Base-by-base conservation (phyloP, 2,113 vertebrate genomes). In the Proteles cristata region DNA sequence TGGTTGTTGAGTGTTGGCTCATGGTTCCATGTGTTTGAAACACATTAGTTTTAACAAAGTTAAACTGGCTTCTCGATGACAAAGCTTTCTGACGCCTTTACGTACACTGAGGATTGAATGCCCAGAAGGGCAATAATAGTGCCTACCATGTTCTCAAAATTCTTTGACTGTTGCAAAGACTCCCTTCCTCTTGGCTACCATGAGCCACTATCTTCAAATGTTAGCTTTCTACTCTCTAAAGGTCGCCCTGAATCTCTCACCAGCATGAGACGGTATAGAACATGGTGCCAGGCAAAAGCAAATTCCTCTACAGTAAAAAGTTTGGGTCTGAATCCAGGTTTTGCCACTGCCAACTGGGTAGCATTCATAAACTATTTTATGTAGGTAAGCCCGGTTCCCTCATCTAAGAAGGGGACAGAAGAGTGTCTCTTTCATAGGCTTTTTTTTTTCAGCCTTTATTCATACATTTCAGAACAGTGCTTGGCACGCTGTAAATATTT, bases 31-130 rank as follows among this genome's bases (percentile, higher is more conserved):
- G 31, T n/a, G 43, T 73, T 74, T 79, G 69, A 93, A 87, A 83
- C 74, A 92, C 43, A 50, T 26, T 33, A 19, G 16, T 81, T 92
- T 81, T 96, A 87, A 80, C 28, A 50, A 84, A 61, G 83, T 82
- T 76, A 83, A 96, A 94, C 17, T 73, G 26, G 17, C 45, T 96
- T 96, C 31, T 92, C 86, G 74, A 21, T 69, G 87, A 33, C 63
- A 87, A 45, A 39, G 26, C 43, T 96, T 98, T 93, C 69, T 81
- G 28, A 53, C 90, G 48, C 0, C 73, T 89, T 58, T 77, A 26
- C 25, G 39, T 43, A 53, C 15, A 77, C 12, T 35, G 33, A 94
- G 23, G 83, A 85, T 55, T 82, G 45, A 63, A 79, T 82, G 91
- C 82, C 63, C 8, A 23, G 43, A 79, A 87, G 10, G 4, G 28